Evolutionary conservation across 2,797 vertebrate species (phyloP).

Genomic region (Buphagus erythrorhynchus): DNA sequence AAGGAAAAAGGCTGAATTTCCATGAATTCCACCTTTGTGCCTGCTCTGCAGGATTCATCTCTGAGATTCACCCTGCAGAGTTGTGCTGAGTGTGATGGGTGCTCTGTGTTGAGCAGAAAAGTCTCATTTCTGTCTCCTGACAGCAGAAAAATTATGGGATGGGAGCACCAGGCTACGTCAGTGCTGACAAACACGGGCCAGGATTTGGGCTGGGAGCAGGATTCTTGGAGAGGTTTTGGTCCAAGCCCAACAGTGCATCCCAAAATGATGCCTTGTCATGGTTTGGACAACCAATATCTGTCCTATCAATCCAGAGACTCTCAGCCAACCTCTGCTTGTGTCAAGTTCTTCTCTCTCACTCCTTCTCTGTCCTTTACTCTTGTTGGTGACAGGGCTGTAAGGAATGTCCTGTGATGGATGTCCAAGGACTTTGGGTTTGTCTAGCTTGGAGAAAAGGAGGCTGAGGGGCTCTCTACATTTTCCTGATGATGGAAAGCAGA

Average conservation of each 20-base stretch:
- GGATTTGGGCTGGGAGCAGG: neutral
- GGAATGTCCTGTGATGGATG: neutral
- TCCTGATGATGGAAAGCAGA: neutral
- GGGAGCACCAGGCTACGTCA: neutral
- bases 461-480: neutral
- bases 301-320: neutral
- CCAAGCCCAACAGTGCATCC: neutral
- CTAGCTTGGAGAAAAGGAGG: neutral
- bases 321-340: neutral
- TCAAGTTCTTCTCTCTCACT: neutral
- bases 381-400: neutral
- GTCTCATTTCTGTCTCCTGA: neutral
- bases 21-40: neutral
- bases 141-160: neutral
- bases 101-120: neutral
- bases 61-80: neutral
- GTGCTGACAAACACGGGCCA: accelerated
- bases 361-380: neutral
- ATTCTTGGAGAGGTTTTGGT: neutral
- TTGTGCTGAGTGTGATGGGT: neutral
- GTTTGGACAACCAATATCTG: neutral
- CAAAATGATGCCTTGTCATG: neutral
- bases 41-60: accelerated
- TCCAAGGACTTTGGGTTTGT: neutral
- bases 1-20: neutral